Percentiles rank a stretch among this genome's conserved stretches.
These are phyloP conservation scores for Trisateles emortualis DNA, from an alignment of 2,888 invertebrate species.

Conservation along the genomic window DNA sequence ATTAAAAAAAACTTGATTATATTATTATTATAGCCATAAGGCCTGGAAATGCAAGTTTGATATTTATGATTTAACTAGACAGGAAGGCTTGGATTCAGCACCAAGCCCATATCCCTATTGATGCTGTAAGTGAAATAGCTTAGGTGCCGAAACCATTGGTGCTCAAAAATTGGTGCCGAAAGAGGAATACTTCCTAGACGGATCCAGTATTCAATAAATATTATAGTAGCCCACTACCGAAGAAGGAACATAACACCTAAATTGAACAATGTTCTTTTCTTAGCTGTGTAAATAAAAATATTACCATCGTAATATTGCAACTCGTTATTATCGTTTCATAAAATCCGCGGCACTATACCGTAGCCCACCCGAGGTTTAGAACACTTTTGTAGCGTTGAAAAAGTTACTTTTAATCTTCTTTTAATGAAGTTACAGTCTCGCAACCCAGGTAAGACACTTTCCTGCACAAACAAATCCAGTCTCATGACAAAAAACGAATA, in stretches of 20 bases:
- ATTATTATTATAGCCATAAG: no score
- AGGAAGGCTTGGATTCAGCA: no score
- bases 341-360: conserved; percentile 50
- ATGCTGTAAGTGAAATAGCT: no score
- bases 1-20: no score
- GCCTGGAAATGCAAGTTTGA: no score
- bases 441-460: conserved; percentile 64
- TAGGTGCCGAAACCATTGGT: no score
- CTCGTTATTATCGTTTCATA: conserved; percentile 59
- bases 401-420: conserved; percentile 77
- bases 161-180: no score
- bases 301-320: conserved; percentile 51
- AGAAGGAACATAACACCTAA: background rate
- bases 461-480: conserved; percentile 58
- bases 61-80: no score
- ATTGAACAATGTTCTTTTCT: background rate
- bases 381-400: conserved; percentile 59
- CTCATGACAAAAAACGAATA: conserved; percentile 28
- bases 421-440: conserved; percentile 73
- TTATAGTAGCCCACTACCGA: background rate
- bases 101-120: no score
- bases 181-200: no score
- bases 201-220: background rate
- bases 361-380: conserved; percentile 49
- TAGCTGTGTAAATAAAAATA: conserved; percentile 30